phyloP scores from a whole-genome alignment of 2,113 vertebrate genomes.

The Chiloscyllium plagiosum region DNA sequence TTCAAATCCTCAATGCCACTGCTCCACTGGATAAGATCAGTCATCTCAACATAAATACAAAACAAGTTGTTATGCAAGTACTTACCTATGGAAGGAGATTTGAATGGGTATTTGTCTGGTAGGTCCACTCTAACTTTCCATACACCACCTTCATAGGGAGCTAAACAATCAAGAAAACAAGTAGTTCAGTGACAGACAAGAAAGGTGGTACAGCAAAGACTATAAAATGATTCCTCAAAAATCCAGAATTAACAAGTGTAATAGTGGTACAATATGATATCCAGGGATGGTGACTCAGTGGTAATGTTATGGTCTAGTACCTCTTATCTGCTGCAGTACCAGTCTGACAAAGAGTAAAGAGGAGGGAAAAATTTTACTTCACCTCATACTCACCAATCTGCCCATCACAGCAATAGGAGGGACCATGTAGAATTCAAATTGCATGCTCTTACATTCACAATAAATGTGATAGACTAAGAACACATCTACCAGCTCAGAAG shows the following conservation, averaged over 20 bases:
- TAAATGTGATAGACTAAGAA: no score
- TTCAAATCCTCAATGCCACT: not conserved
- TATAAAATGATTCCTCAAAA: not conserved
- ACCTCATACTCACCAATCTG: no score
- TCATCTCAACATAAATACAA: not conserved
- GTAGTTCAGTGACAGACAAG: not conserved
- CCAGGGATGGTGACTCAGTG: no score
- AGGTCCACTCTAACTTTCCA: slow-evolving; percentile 99
- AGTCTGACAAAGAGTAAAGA: no score
- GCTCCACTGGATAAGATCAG: not conserved
- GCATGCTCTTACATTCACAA: no score
- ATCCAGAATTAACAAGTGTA: not conserved
- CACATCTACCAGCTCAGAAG: no score
- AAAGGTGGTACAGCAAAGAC: not conserved
- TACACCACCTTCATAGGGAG: slow-evolving; percentile 93
- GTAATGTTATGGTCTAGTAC: no score
- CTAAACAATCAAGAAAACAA: slow-evolving; percentile 56
- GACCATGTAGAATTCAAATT: no score
- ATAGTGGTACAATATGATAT: no score
- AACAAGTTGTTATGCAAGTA: not conserved
- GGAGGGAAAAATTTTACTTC: no score
- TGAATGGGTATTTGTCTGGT: slow-evolving; percentile 99
- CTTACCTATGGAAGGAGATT: slow-evolving; percentile 98
- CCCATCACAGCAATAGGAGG: no score
- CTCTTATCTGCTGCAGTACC: no score